Evolutionary conservation across 2,888 invertebrate genomes (phyloP), one percentile per base, ranked within the genome.

Genomic region (Drepana falcataria): DNA sequence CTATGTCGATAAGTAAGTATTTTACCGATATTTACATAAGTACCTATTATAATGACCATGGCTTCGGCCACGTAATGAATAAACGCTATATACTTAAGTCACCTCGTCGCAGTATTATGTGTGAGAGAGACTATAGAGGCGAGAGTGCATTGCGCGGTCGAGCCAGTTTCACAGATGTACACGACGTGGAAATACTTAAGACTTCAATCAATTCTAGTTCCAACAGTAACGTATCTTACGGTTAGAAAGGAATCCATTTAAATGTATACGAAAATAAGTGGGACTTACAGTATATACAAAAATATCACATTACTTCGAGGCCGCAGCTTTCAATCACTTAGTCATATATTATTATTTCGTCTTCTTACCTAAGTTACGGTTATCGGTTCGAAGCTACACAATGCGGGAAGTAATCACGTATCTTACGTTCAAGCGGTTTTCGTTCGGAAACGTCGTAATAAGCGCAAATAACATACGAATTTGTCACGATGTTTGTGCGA

Each of bases 301-400:
- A 90, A 91, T 91, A 91, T 91, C 91, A 91, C 91, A 91, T 87
- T 87, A 90, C 87, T 88, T 90, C 88, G 90, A 91, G 91, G 91
- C 91, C 91, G 91, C 91, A 90, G 90, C 91, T 90, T 91, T 88
- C 86, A 86, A 76, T 86, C 82, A 81, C 87, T 89, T 86, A 90
- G 81, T 87, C 75, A 51, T 40, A 40, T 51, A 84, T 83, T 85
- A 74, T 85, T 82, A 83, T 77, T 80, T 83, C 79, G 75, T 87
- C 84, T 83, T 83, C 84, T 84, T 86, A 89, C 79, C 85, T 89
- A 86, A 82, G 79, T 83, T 74, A 77, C 73, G 71, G 76, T 80
- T 70, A 73, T 78, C 67, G 79, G 81, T 81, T 81, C 77, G 82
- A 88, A 87, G 87, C 85, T 77, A 77, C 61, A 79, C 75, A 76